Evolutionary conservation across 1,140 invertebrate species (phyloP).

Genomic region (Helicoverpa armigera): DNA sequence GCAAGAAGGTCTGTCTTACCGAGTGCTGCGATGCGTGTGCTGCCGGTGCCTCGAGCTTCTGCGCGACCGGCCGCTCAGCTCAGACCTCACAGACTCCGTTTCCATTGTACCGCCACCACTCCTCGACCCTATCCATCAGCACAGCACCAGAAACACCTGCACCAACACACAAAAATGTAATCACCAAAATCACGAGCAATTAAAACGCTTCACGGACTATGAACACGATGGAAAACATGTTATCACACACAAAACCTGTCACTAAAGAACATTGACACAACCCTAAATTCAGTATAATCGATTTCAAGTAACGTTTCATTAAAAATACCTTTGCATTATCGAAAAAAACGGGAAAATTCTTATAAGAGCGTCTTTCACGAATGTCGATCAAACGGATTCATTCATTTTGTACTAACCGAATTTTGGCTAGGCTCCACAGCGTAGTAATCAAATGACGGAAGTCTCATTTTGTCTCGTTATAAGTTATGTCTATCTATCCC

Average conservation of each 20-base stretch:
- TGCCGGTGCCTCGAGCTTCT: constrained; percentile 87
- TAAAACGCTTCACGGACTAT: constrained; percentile 77
- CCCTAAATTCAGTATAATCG: not conserved
- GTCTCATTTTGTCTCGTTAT: constrained; percentile 48
- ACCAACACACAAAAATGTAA: constrained; percentile 72
- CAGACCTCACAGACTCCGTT: constrained; percentile 89
- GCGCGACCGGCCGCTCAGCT: constrained; percentile 88
- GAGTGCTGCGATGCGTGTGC: constrained; percentile 88
- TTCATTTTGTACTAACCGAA: constrained; percentile 67
- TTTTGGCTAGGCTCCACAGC: constrained; percentile 37
- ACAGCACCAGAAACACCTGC: constrained; percentile 66
- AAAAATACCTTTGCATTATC: constrained; percentile 76
- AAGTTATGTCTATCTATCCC: constrained; percentile 15
- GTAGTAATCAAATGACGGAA: constrained; percentile 43
- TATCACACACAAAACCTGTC: constrained; percentile 55
- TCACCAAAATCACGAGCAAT: constrained; percentile 76
- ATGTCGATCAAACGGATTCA: constrained; percentile 72
- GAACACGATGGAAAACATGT: constrained; percentile 57
- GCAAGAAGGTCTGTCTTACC: constrained; percentile 70
- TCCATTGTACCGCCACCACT: constrained; percentile 83
- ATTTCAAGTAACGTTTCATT: constrained; percentile 36
- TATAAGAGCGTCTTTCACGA: constrained; percentile 75
- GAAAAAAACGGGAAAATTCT: constrained; percentile 72
- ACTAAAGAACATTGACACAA: not conserved
- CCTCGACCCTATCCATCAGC: constrained; percentile 74